phyloP scores from a whole-genome alignment of 2,797 vertebrate species.

The Crenuchus spilurus region DNA sequence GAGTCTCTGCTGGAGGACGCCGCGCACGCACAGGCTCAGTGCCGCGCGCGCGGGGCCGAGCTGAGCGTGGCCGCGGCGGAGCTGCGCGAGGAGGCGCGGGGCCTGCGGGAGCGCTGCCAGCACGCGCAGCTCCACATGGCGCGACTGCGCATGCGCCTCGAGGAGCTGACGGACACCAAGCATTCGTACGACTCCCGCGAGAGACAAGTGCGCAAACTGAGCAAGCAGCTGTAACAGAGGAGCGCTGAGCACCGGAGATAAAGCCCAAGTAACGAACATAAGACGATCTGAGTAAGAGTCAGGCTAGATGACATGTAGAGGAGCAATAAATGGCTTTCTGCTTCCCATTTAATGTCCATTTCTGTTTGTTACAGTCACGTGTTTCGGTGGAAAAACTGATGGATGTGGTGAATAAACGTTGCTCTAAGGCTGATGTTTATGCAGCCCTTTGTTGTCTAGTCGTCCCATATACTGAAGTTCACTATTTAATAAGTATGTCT shows the following conservation, averaged over 20 bases:
- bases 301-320: no score
- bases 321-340: no score
- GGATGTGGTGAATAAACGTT: no score
- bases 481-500: no score
- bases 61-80: conserved; percentile 64
- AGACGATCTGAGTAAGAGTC: background rate
- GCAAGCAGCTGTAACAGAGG: conserved; percentile 74
- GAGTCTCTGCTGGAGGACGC: conserved; percentile 75
- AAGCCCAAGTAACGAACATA: background rate
- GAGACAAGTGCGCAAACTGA: conserved; percentile 79
- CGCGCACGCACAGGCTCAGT: conserved; percentile 69
- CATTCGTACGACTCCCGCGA: conserved; percentile 75
- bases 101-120: conserved; percentile 69
- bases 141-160: conserved; percentile 68
- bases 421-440: no score
- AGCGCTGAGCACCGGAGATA: background rate
- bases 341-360: no score
- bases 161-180: conserved; percentile 76
- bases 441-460: no score
- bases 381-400: no score
- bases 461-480: no score
- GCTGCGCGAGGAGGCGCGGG: conserved; percentile 68
- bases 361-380: no score
- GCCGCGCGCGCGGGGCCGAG: conserved; percentile 67
- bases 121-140: conserved; percentile 74